Conservation (phyloP, 2,113 vertebrate genomes). For the Nothocercus julius region DNA sequence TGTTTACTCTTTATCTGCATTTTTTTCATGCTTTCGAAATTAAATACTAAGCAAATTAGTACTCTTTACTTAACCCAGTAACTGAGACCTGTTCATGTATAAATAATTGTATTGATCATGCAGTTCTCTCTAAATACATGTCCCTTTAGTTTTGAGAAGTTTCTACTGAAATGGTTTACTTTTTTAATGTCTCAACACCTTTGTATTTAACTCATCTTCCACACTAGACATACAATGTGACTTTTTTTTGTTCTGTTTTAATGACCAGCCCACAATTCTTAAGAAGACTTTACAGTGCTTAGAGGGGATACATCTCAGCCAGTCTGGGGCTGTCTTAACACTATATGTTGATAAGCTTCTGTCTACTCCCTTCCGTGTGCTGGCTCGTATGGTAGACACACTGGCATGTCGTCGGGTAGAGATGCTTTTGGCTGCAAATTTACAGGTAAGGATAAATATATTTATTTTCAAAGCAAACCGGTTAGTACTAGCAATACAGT, state of each 20-base stretch:
- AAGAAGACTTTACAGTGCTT: conserved; percentile 95
- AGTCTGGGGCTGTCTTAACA: conserved; percentile 93
- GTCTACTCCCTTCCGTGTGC: conserved; percentile 90
- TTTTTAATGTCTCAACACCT: neutral
- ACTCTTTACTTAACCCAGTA: neutral
- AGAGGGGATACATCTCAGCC: conserved; percentile 98
- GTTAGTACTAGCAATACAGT: neutral
- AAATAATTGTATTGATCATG: neutral
- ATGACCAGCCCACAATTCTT: conserved; percentile 86
- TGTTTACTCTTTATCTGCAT: neutral
- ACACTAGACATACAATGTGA: neutral
- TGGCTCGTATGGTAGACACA: conserved; percentile 95
- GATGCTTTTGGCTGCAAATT: conserved; percentile 94
- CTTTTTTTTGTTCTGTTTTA: neutral
- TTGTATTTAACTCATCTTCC: neutral
- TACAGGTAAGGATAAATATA: conserved; percentile 80
- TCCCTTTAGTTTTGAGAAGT: neutral
- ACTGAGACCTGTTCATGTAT: neutral
- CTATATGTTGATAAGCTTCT: conserved; percentile 94
- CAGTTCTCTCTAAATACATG: neutral
- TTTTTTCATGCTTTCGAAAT: neutral
- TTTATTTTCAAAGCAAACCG: neutral
- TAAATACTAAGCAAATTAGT: neutral
- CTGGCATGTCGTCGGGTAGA: conserved; percentile 96
- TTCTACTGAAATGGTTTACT: neutral